Conservation (phyloP, 92 coral and sea anemone species). For the Siderastrea radians region DNA sequence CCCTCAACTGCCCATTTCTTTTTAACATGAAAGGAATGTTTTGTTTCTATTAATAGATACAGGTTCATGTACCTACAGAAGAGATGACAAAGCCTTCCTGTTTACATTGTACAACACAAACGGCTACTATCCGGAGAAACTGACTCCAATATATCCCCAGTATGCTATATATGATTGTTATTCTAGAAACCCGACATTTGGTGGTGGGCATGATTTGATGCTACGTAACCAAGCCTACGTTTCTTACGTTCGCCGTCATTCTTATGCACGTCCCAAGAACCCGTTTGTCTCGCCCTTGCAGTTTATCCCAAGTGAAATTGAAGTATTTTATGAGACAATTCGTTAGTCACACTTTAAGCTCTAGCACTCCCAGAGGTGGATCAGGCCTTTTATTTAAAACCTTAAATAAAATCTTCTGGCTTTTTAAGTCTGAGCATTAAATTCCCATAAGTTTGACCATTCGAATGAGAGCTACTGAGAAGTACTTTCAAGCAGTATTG, state of each 20-base stretch:
- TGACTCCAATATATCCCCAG: not conserved
- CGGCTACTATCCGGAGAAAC: not conserved
- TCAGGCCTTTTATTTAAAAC: too few species aligned
- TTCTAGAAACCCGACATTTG: not conserved
- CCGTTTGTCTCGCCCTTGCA: not conserved
- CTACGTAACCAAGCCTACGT: not conserved
- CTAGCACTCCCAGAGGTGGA: too few species aligned
- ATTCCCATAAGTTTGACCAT: too few species aligned
- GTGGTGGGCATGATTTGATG: not conserved
- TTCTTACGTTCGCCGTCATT: not conserved
- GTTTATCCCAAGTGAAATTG: not conserved
- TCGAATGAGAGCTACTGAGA: too few species aligned
- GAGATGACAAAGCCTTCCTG: not conserved
- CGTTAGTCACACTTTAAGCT: not conserved
- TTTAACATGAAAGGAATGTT: not conserved
- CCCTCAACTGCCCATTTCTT: not conserved
- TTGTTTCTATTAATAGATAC: not conserved
- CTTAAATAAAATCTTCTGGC: too few species aligned
- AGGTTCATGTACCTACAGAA: not conserved
- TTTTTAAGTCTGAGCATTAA: too few species aligned
- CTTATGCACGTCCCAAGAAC: not conserved
- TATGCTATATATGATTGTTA: not conserved
- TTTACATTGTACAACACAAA: not conserved
- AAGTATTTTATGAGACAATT: not conserved
- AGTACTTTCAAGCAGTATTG: too few species aligned